Evolutionary conservation across 2,113 vertebrate genomes (phyloP).

Genomic region (Tichodroma muraria): DNA sequence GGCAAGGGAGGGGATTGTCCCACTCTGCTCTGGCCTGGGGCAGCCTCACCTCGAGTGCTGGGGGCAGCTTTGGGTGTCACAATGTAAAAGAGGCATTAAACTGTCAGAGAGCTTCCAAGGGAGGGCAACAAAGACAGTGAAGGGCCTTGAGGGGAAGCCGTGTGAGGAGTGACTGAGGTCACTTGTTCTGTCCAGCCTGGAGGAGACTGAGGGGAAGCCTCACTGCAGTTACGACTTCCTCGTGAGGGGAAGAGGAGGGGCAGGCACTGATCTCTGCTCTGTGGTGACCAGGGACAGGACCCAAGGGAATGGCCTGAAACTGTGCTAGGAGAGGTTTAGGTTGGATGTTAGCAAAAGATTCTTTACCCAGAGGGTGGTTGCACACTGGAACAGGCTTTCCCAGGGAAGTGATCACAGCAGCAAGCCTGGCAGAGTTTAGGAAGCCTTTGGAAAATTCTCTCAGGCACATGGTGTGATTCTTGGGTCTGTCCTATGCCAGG

Average conservation of each 20-base stretch:
- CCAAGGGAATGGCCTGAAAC: not conserved
- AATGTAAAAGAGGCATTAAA: not conserved
- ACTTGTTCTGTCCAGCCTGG: not conserved
- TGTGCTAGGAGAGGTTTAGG: not conserved
- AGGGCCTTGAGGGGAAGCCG: accelerated
- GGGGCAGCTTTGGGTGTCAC: accelerated
- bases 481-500: not conserved
- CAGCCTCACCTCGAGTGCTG: accelerated
- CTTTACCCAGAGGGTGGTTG: not conserved
- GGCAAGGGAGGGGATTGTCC: not conserved
- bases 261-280: not conserved
- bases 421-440: not conserved
- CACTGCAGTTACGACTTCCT: not conserved
- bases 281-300: not conserved
- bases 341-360: not conserved
- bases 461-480: not conserved
- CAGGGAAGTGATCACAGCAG: not conserved
- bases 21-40: accelerated
- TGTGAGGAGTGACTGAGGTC: not conserved
- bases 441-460: not conserved
- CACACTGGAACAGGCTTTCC: not conserved
- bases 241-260: accelerated
- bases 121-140: not conserved
- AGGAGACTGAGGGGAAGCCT: not conserved
- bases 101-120: not conserved